Conservation (phyloP, 2,113 vertebrate species). For the human region DNA sequence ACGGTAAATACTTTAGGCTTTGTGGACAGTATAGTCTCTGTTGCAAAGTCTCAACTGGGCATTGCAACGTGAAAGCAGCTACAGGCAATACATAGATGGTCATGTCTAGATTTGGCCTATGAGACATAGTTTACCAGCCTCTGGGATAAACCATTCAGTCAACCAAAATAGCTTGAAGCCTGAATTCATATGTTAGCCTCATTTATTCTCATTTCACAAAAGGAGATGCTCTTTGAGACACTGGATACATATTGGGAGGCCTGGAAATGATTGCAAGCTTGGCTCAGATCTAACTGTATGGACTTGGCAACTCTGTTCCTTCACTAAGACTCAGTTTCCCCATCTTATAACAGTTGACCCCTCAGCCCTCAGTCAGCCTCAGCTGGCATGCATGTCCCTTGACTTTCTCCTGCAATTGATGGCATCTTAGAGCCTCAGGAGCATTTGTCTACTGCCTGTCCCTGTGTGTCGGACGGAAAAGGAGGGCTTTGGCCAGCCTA, state of each 20-base stretch:
- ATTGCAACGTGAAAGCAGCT: neutral
- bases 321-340: neutral
- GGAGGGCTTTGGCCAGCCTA: neutral
- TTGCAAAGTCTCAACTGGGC: neutral
- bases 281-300: neutral
- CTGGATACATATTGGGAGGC: fast-evolving
- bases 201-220: neutral
- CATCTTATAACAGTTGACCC: neutral
- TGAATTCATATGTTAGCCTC: neutral
- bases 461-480: neutral
- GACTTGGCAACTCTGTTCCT: neutral
- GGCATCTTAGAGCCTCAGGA: neutral
- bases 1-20: neutral
- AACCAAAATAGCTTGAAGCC: neutral
- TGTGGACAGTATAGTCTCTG: fast-evolving
- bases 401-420: neutral
- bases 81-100: fast-evolving
- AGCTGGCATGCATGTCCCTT: fast-evolving
- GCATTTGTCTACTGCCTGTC: neutral
- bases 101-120: fast-evolving
- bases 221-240: neutral
- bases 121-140: neutral
- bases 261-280: neutral
- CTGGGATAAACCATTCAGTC: neutral
- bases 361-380: neutral